A percentile compares a stretch with the other conserved stretches of the same genome.
These are phyloP conservation scores for Agonopterix subpropinquella DNA, from an alignment of 2,888 invertebrate species.

Conservation along the genomic window DNA sequence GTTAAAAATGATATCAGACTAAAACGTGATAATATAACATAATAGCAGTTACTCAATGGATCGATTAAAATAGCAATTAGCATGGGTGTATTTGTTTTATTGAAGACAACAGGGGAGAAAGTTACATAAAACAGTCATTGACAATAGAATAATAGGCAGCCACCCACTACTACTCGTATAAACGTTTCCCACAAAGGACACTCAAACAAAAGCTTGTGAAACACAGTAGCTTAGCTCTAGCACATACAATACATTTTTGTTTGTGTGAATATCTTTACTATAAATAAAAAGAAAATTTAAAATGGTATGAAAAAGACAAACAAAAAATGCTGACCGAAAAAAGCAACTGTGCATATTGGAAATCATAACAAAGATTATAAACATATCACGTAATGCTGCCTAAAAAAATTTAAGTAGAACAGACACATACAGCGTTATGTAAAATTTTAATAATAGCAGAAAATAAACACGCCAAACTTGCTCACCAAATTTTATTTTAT, in stretches of 20 bases:
- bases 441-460: too few species aligned
- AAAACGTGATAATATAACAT: too few species aligned
- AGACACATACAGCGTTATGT: neutral
- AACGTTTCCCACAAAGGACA: slow-evolving; percentile 19
- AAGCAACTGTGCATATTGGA: neutral
- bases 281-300: too few species aligned
- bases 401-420: neutral
- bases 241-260: neutral
- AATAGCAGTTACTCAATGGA: too few species aligned
- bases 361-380: too few species aligned
- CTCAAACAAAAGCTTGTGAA: slow-evolving; percentile 14
- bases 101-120: slow-evolving; percentile 12
- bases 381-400: too few species aligned
- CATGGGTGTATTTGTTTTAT: neutral
- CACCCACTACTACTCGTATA: slow-evolving; percentile 12
- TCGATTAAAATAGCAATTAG: too few species aligned
- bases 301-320: too few species aligned
- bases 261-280: neutral
- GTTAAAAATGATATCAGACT: too few species aligned
- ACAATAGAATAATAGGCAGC: slow-evolving; percentile 17
- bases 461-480: too few species aligned
- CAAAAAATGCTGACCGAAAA: too few species aligned
- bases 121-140: slow-evolving; percentile 18
- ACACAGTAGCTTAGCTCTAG: slow-evolving; percentile 1
- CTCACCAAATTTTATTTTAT: neutral